These are phyloP conservation scores for Centroberyx gerrardi DNA, from an alignment of 2,797 vertebrate genomes.

Conservation along the genomic window DNA sequence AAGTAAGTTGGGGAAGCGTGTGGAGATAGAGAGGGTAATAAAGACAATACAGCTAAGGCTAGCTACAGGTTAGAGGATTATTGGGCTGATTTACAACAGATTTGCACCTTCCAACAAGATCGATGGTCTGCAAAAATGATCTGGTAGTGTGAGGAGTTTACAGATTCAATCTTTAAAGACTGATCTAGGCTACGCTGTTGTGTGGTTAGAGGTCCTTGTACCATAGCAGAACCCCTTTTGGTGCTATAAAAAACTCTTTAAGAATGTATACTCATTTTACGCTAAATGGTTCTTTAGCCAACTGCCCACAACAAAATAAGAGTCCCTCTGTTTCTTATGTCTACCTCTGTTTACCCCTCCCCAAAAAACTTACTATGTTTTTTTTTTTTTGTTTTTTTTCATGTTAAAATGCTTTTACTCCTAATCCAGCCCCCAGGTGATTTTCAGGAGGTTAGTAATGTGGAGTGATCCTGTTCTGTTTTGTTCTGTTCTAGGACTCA, in stretches of 20 bases:
- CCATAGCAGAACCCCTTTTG: too few species aligned
- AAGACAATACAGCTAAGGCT: slow-evolving; percentile 20
- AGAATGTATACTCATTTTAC: too few species aligned
- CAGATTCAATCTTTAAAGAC: too few species aligned
- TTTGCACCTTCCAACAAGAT: too few species aligned
- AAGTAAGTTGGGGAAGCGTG: neutral
- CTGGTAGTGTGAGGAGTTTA: too few species aligned
- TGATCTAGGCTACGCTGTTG: too few species aligned
- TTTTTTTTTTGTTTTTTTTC: neutral
- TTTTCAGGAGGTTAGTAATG: slow-evolving; percentile 52
- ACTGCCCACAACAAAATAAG: neutral
- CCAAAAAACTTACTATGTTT: neutral
- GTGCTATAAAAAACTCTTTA: too few species aligned
- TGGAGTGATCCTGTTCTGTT: slow-evolving; percentile 42
- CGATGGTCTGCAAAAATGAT: too few species aligned
- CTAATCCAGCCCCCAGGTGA: slow-evolving; percentile 55
- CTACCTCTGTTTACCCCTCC: neutral
- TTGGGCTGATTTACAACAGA: slow-evolving; percentile 3
- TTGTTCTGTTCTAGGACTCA: slow-evolving; percentile 46
- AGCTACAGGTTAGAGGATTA: slow-evolving; percentile 23
- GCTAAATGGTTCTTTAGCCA: too few species aligned
- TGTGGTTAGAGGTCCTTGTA: too few species aligned
- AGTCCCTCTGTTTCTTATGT: neutral
- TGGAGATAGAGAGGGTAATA: slow-evolving; percentile 18
- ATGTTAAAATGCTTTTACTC: slow-evolving; percentile 33